phyloP scores from a whole-genome alignment of 2,797 vertebrate species.

The Echeneis naucrates region DNA sequence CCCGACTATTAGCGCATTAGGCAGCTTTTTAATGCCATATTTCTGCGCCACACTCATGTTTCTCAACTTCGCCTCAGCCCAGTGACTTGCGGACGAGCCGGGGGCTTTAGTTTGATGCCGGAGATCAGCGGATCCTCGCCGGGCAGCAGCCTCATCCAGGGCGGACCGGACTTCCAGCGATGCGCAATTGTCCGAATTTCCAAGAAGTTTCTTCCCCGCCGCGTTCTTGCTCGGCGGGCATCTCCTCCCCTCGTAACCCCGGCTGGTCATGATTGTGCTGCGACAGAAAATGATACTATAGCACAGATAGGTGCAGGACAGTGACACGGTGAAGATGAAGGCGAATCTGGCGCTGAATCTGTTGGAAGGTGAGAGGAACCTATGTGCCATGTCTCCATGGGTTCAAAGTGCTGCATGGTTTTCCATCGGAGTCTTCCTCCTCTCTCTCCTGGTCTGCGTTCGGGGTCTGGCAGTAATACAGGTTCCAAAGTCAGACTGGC shows the following conservation, averaged over 20 bases:
- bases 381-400: slow-evolving; percentile 95
- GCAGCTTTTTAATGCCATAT: slow-evolving; percentile 90
- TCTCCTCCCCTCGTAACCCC: slow-evolving; percentile 81
- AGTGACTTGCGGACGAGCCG: slow-evolving; percentile 48
- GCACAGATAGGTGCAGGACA: slow-evolving; percentile 93
- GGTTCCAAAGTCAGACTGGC: slow-evolving; percentile 60
- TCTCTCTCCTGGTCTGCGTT: slow-evolving; percentile 51
- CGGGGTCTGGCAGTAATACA: slow-evolving; percentile 39
- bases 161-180: slow-evolving; percentile 63
- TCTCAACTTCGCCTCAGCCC: slow-evolving; percentile 66
- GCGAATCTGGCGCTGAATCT: slow-evolving; percentile 89
- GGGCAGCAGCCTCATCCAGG: slow-evolving; percentile 56
- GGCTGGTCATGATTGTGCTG: slow-evolving; percentile 84
- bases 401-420: slow-evolving; percentile 84
- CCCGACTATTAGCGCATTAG: slow-evolving; percentile 92
- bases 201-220: slow-evolving; percentile 91
- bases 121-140: slow-evolving; percentile 49
- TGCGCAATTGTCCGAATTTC: slow-evolving; percentile 85
- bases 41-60: slow-evolving; percentile 83
- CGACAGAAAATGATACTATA: slow-evolving; percentile 91
- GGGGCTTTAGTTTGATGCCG: slow-evolving; percentile 68
- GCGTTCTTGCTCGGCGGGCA: slow-evolving; percentile 81
- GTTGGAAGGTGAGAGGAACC: slow-evolving; percentile 87
- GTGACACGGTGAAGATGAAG: slow-evolving; percentile 91
- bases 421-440: slow-evolving; percentile 75